Percentiles rank a stretch among this genome's conserved stretches.
Evolutionary conservation across 1,140 invertebrate genomes (phyloP).

Genomic region (Drosophila lacteicornis): DNA sequence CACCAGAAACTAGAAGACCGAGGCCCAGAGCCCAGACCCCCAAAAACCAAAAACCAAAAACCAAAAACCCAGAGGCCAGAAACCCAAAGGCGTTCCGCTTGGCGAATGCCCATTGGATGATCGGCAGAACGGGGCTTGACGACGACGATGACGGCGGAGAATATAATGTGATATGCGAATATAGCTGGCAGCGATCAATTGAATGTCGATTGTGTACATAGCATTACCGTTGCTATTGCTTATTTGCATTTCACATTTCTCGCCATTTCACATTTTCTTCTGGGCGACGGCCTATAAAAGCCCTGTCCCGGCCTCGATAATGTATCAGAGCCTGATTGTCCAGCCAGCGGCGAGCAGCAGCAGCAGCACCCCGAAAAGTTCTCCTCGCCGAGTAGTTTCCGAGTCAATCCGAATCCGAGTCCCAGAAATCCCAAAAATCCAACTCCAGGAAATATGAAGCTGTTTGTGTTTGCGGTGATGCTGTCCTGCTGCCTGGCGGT

Average conservation of each 20-base stretch:
- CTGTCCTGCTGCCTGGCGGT: constrained; percentile 29
- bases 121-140: constrained; percentile 59
- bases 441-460: constrained; percentile 28
- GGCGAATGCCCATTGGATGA: constrained; percentile 44
- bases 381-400: constrained; percentile 71
- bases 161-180: constrained; percentile 40
- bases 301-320: constrained; percentile 42
- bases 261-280: constrained; percentile 1
- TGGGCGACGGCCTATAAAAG: constrained; percentile 65
- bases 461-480: constrained; percentile 34
- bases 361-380: constrained; percentile 64
- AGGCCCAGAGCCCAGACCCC: neutral
- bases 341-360: constrained; percentile 65
- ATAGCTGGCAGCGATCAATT: constrained; percentile 77
- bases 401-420: neutral
- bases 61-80: neutral
- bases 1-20: neutral
- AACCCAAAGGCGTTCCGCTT: constrained; percentile 30
- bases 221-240: constrained; percentile 45
- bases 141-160: constrained; percentile 55
- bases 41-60: neutral
- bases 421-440: neutral
- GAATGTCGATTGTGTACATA: constrained; percentile 49
- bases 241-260: constrained; percentile 39
- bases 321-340: constrained; percentile 81